Percentiles rank a stretch among this genome's conserved stretches.
These are phyloP conservation scores for Eriosoma lanigerum DNA, from an alignment of 1,140 invertebrate genomes.

Conservation along the genomic window DNA sequence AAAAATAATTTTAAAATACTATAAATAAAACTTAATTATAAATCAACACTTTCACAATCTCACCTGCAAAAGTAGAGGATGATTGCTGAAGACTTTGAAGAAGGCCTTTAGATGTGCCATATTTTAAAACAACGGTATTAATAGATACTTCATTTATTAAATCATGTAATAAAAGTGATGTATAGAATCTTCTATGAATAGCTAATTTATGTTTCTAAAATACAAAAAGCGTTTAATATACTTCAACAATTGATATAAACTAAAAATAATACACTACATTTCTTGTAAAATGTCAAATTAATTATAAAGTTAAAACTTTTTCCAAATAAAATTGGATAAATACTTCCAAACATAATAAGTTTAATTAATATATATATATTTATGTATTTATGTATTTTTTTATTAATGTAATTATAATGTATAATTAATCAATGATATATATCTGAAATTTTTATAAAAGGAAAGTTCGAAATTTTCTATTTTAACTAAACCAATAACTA, in stretches of 20 bases:
- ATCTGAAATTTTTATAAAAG: too few species aligned
- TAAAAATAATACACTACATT: too few species aligned
- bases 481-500: background rate
- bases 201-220: slow-evolving; percentile 55
- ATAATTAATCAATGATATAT: too few species aligned
- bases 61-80: slow-evolving; percentile 93
- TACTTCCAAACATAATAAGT: too few species aligned
- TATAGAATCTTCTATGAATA: slow-evolving; percentile 77
- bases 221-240: background rate
- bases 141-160: slow-evolving; percentile 89
- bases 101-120: slow-evolving; percentile 82
- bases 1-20: slow-evolving; percentile 21
- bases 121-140: slow-evolving; percentile 76
- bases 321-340: too few species aligned
- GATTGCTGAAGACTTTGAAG: slow-evolving; percentile 91
- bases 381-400: too few species aligned
- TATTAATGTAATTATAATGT: too few species aligned
- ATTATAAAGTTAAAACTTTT: too few species aligned
- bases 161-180: slow-evolving; percentile 87
- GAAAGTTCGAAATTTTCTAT: too few species aligned
- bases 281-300: too few species aligned
- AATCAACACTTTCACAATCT: slow-evolving; percentile 52
- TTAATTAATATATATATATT: too few species aligned
- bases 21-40: slow-evolving; percentile 22
- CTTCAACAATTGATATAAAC: background rate